These are phyloP conservation scores for Hypercompe scribonia DNA, from an alignment of 2,888 invertebrate genomes.

Conservation along the genomic window DNA sequence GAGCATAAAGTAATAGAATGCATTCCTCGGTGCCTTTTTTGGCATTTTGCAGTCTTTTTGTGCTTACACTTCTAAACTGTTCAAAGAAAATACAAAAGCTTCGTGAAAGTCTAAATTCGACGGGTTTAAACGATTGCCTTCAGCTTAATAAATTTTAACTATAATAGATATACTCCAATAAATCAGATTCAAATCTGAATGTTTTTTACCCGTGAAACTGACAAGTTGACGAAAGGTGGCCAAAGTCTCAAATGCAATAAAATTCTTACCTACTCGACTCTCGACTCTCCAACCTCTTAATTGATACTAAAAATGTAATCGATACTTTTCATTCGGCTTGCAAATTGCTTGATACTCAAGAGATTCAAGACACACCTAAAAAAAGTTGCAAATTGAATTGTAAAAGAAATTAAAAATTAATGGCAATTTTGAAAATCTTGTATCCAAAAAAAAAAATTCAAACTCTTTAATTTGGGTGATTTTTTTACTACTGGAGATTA, in stretches of 20 bases:
- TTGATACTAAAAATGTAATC: no score
- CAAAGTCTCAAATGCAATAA: neutral
- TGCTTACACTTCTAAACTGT: neutral
- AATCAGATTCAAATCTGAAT: neutral
- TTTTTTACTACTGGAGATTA: no score
- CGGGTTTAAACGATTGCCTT: neutral
- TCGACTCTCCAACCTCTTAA: no score
- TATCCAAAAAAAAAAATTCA: no score
- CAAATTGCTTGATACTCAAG: no score
- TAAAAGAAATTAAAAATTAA: no score
- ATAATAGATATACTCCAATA: neutral
- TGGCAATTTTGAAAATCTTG: no score
- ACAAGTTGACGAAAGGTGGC: neutral
- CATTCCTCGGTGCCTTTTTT: slow-evolving; percentile 70
- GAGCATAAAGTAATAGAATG: slow-evolving; percentile 75
- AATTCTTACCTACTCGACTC: no score
- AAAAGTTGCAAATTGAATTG: no score
- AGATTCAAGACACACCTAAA: no score
- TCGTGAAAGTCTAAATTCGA: neutral
- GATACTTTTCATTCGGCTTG: no score
- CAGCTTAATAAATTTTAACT: neutral
- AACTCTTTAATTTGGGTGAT: no score
- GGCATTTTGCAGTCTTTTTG: slow-evolving; percentile 50
- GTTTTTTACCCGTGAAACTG: neutral
- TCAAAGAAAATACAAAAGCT: neutral